Conservation (phyloP, 2,888 invertebrate genomes). For the Deilephila porcellus region DNA sequence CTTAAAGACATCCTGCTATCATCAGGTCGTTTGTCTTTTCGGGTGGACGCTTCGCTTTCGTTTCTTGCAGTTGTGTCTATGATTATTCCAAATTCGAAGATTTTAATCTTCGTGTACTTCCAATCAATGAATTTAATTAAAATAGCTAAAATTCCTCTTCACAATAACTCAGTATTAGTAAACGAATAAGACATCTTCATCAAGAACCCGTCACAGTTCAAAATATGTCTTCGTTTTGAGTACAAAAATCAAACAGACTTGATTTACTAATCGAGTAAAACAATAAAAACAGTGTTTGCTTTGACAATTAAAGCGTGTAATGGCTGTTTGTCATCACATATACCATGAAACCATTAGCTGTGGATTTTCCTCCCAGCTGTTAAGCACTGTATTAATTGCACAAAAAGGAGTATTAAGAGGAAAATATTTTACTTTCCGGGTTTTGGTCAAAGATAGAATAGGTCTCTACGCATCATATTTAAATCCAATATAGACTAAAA, state of each 20-base stretch:
- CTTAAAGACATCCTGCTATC: too few relatives aligned
- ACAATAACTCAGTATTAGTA: too few relatives aligned
- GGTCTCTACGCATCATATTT: background rate
- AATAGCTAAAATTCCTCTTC: too few relatives aligned
- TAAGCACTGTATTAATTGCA: background rate
- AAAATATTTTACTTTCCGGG: background rate
- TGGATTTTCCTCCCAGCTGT: background rate
- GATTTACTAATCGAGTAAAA: background rate
- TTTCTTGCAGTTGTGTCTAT: too few relatives aligned
- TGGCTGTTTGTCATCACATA: background rate
- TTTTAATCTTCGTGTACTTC: too few relatives aligned
- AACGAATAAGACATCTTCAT: background rate
- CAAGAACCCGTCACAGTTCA: background rate
- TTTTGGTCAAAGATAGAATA: background rate
- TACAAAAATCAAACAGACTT: background rate
- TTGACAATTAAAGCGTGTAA: background rate
- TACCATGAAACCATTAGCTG: background rate
- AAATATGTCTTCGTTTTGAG: background rate
- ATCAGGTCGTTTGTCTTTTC: too few relatives aligned
- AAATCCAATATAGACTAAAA: background rate
- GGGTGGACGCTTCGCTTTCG: too few relatives aligned
- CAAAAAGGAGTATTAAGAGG: background rate
- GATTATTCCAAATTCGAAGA: too few relatives aligned
- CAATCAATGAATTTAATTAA: too few relatives aligned
- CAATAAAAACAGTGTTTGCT: background rate